Evolutionary conservation across 1,140 invertebrate genomes (phyloP).

Genomic region (Drosophila watanabei): DNA sequence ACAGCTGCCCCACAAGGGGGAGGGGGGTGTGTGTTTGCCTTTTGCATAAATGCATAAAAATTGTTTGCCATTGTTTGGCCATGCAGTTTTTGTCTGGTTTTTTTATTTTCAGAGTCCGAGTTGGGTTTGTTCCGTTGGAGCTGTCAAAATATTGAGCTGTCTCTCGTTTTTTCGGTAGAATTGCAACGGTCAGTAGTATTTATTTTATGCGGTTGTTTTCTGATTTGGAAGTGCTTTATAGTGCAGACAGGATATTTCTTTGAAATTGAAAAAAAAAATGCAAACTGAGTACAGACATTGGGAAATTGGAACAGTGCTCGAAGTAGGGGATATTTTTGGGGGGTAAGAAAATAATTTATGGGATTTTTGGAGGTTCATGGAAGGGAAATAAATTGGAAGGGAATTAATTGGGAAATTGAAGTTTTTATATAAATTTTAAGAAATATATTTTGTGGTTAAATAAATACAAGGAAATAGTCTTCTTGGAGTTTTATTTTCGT

Average conservation of each 20-base stretch:
- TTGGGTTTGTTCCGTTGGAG: conserved; percentile 41
- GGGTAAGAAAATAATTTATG: conserved; percentile 1
- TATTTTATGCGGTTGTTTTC: conserved; percentile 50
- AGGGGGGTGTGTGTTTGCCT: conserved; percentile 37
- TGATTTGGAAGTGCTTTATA: conserved; percentile 56
- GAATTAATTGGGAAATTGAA: neutral
- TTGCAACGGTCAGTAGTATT: conserved; percentile 41
- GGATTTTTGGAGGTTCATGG: neutral
- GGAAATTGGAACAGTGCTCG: conserved; percentile 13
- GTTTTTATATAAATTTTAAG: neutral
- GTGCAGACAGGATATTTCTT: conserved; percentile 65
- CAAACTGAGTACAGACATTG: neutral
- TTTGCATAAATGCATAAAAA: conserved; percentile 84
- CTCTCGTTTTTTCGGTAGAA: conserved; percentile 59
- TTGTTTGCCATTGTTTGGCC: conserved; percentile 79
- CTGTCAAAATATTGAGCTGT: conserved; percentile 84
- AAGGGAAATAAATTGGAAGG: neutral
- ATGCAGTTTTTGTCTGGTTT: conserved; percentile 51
- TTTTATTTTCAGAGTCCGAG: conserved; percentile 17
- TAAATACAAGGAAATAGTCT: neutral
- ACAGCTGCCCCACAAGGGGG: conserved; percentile 49
- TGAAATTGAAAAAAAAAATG: conserved; percentile 67
- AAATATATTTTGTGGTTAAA: neutral
- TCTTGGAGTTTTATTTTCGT: neutral
- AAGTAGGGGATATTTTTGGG: neutral